These are phyloP conservation scores for Aplysia californica DNA, from an alignment of 1,140 invertebrate species.

Conservation along the genomic window DNA sequence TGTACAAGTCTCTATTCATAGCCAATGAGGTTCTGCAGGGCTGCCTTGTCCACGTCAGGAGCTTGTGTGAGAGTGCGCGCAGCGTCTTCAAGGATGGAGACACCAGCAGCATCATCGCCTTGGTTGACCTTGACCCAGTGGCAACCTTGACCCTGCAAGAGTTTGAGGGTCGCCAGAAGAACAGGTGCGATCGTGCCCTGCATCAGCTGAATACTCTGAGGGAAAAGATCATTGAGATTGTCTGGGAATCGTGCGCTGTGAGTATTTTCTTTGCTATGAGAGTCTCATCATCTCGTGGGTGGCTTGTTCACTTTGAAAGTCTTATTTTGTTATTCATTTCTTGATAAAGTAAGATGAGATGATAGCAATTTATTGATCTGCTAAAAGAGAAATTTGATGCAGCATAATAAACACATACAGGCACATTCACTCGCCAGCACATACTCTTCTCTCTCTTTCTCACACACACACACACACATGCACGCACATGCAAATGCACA, in stretches of 20 bases:
- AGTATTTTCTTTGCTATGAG: constrained; percentile 39
- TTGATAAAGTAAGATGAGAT: too few relatives aligned
- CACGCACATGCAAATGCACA: too few relatives aligned
- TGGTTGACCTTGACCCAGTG: constrained; percentile 54
- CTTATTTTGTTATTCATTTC: too few relatives aligned
- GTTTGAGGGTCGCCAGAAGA: constrained; percentile 56
- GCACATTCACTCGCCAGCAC: too few relatives aligned
- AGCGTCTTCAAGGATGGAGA: constrained; percentile 49
- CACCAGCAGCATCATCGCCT: constrained; percentile 47
- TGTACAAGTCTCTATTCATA: constrained; percentile 59
- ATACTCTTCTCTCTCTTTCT: too few relatives aligned
- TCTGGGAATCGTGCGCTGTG: constrained; percentile 66
- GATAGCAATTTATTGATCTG: too few relatives aligned
- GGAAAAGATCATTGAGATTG: constrained; percentile 60
- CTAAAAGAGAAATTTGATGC: too few relatives aligned
- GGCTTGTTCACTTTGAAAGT: too few relatives aligned
- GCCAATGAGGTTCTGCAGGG: constrained; percentile 67
- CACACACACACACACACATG: too few relatives aligned
- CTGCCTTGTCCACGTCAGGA: constrained; percentile 60
- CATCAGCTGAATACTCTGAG: constrained; percentile 51
- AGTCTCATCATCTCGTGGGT: too few relatives aligned
- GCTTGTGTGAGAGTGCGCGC: constrained; percentile 61
- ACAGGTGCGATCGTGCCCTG: constrained; percentile 47
- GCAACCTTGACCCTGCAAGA: constrained; percentile 56
- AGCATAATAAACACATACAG: too few relatives aligned